These are phyloP conservation scores for Corythornis madagascariensis DNA, from an alignment of 2,113 vertebrate genomes.

Conservation along the genomic window DNA sequence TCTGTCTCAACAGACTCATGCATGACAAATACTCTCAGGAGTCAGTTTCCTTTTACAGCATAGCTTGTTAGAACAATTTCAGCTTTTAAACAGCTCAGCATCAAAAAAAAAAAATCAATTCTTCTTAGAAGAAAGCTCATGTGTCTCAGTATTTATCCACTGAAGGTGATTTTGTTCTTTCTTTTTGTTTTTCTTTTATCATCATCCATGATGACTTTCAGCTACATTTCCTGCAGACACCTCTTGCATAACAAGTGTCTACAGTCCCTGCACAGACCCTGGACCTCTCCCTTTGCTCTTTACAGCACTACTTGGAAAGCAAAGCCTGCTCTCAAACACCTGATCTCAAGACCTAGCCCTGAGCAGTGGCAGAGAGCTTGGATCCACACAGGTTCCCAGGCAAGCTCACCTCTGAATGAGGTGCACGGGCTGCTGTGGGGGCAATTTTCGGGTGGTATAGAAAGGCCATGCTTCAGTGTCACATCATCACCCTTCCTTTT, in stretches of 20 bases:
- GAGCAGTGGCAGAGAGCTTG: background rate
- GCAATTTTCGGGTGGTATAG: background rate
- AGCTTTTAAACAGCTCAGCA: background rate
- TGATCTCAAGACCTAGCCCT: background rate
- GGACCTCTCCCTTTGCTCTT: slow-evolving; percentile 50
- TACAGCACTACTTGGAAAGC: background rate
- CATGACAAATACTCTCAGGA: background rate
- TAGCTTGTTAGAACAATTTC: background rate
- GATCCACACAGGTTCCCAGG: background rate
- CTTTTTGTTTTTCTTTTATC: slow-evolving; percentile 13
- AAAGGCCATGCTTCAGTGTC: background rate
- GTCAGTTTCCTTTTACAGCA: background rate
- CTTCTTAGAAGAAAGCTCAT: background rate
- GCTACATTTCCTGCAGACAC: slow-evolving; percentile 2
- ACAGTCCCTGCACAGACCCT: slow-evolving; percentile 3
- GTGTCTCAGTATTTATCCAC: background rate
- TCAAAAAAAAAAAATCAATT: background rate
- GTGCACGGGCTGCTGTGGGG: too few relatives aligned
- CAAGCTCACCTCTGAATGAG: background rate
- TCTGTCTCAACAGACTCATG: background rate
- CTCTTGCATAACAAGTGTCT: background rate
- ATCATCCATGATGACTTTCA: background rate
- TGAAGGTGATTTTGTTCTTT: background rate
- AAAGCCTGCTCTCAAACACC: background rate
- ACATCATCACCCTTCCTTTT: background rate